Evolutionary conservation across 2,797 vertebrate species (phyloP).

Genomic region (Dendrocincla fuliginosa): DNA sequence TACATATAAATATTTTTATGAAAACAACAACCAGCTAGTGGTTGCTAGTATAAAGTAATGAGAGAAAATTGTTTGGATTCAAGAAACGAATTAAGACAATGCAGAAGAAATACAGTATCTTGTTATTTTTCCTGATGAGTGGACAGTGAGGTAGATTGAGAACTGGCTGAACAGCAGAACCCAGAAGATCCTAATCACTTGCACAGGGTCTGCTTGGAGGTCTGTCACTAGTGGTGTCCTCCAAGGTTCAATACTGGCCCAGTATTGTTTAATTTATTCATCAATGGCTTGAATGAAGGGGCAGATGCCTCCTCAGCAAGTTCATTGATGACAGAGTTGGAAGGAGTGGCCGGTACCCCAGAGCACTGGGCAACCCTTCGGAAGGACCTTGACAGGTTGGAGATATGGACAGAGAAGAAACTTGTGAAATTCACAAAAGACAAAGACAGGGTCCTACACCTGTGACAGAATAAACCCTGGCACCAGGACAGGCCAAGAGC

Average conservation of each 20-base stretch:
- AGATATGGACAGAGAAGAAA: background rate
- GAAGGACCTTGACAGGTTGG: background rate
- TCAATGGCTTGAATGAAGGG: background rate
- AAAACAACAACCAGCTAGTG: background rate
- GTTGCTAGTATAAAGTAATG: background rate
- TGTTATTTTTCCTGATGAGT: background rate
- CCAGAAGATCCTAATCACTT: background rate
- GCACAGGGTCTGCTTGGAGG: background rate
- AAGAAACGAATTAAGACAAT: background rate
- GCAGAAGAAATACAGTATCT: background rate
- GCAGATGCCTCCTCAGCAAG: background rate
- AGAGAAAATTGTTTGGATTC: background rate
- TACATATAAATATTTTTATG: background rate
- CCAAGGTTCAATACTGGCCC: background rate
- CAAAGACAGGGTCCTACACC: background rate
- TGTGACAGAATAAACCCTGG: background rate
- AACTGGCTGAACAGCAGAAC: background rate
- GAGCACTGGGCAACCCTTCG: background rate
- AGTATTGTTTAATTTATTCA: background rate
- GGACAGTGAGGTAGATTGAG: background rate
- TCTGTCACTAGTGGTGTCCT: background rate
- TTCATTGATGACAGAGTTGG: background rate
- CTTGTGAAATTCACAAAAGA: background rate
- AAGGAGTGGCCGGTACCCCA: background rate
- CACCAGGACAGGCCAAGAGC: background rate